Evolutionary conservation across 2,113 vertebrate species (phyloP), one percentile per base, ranked within the genome.

Genomic region (Sinocyclocheilus anophthalmus): DNA sequence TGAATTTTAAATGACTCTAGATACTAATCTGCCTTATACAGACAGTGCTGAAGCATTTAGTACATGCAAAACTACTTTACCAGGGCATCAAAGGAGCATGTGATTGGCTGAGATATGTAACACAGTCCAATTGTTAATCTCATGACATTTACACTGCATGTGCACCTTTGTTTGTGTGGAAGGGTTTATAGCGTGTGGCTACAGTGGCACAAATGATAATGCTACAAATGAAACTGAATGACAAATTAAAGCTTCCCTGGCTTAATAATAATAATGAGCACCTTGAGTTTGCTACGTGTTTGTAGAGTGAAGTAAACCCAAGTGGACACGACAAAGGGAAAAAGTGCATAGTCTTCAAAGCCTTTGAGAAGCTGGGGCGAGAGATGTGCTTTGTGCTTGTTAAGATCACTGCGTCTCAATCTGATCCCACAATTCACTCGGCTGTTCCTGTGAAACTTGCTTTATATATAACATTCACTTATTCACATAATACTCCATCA

Each of bases 361-460:
- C 81, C 2, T 72, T 83, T 69, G 20, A 72, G 50, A 83, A 67
- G 81, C 86, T 90, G 84, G 81, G 86, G 91, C 82, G 90, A 88
- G 84, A 88, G 84, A 81, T 86, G 85, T 80, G 88, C 85, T 91
- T 91, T 93, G 93, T 93, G 92, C 93, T 95, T 93, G 88, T 90
- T 88, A 37, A 39, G 45, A 77, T 14, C 45, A 26, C 4, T 26
- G 12, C 18, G 55, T 57, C 33, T 45, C 37, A 5, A 24, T 53
- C 83, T 33, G 6, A 80, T 80, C 8, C 39, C 26, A 33, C 83
- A 67, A 33, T 65, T 79, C 76, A 63, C 53, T 26, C 33, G 50
- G 22, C 14, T 61, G 61, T 61, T 18, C 16, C 26, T 57, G 12
- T 84, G 10, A 57, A 59, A 13, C 16, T 70, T 7, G 57, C 8